Conservation (phyloP, 1,140 invertebrate species). For the Cotesia typhae region DNA sequence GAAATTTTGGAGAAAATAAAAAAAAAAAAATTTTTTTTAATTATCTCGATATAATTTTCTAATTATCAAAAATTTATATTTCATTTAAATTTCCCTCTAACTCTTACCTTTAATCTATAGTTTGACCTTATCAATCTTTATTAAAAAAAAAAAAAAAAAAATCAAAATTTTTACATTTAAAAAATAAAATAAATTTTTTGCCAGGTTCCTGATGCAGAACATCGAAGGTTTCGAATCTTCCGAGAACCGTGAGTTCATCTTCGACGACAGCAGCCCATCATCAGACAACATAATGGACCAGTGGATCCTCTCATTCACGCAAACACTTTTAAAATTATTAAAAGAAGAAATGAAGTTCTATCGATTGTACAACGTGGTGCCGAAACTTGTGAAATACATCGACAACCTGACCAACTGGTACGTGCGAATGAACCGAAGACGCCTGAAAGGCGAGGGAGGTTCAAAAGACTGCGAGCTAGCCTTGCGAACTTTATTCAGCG, state of each 20-base stretch:
- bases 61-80: too few relatives aligned
- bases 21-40: too few relatives aligned
- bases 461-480: constrained; percentile 84
- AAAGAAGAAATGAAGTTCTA: constrained; percentile 94
- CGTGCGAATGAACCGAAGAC: constrained; percentile 93
- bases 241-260: constrained; percentile 71
- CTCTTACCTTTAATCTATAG: too few relatives aligned
- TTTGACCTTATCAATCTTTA: too few relatives aligned
- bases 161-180: too few relatives aligned
- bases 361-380: constrained; percentile 94
- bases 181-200: too few relatives aligned
- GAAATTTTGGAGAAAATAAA: too few relatives aligned
- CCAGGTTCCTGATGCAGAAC: constrained; percentile 88
- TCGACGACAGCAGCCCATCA: constrained; percentile 67
- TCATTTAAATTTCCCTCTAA: too few relatives aligned
- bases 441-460: constrained; percentile 88
- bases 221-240: constrained; percentile 82
- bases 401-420: constrained; percentile 99
- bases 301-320: constrained; percentile 97
- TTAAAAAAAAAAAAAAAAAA: too few relatives aligned
- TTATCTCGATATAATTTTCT: too few relatives aligned
- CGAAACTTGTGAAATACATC: constrained; percentile 93
- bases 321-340: constrained; percentile 89
- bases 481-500: constrained; percentile 87
- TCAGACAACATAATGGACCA: constrained; percentile 92